Base-by-base conservation (phyloP, 2,113 vertebrate genomes). In the Aspiorhynchus laticeps region DNA sequence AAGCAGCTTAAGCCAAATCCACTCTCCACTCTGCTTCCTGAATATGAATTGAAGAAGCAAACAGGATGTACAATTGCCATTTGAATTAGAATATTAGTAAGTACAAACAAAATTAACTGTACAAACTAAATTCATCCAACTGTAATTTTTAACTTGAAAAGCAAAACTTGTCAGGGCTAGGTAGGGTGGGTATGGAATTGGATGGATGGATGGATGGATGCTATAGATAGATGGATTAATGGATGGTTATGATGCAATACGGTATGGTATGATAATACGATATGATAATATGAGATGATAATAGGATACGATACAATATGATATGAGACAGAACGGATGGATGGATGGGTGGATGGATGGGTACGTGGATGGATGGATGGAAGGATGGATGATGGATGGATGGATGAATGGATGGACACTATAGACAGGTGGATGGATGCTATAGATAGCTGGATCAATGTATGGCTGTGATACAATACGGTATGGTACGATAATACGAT, bases 281-380 rank as follows among this genome's bases (percentile, higher is more conserved):
- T 53, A 53, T 0, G 17, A 53, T 53, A 53, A 46, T 46, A 46
- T 46, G 11, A 46, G 46, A 46, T 46, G 10, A 46, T 46, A 46
- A 46, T 11, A 46, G 11, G 46, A 46, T 46, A 46, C 11, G 11
- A 46, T 7, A 17, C 48, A 53, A 17, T 53, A 17, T 53, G 51
- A 53, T 53, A 19, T 19, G 51, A 46, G 46, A 24, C 53, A 46
- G 9, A 10, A 46, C 2, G 10, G 43, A 46, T 46, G 43, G 43
- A 46, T 46, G 43, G 43, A 43, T 43, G 9, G 41, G 1, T 43
- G 9, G 41, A 43, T 43, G 9, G 38, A 41, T 41, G 7, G 31
- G 31, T 33, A 2, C 2, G 31, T 33, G 0, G 56, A n/a, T 12
- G 0, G 56, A n/a, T 10, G 0, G 7, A 59, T 24, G 1, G 21